Percentiles rank a stretch among this genome's conserved stretches.
These are phyloP conservation scores for Stratiomys singularior DNA, from an alignment of 2,888 invertebrate species.

Conservation along the genomic window DNA sequence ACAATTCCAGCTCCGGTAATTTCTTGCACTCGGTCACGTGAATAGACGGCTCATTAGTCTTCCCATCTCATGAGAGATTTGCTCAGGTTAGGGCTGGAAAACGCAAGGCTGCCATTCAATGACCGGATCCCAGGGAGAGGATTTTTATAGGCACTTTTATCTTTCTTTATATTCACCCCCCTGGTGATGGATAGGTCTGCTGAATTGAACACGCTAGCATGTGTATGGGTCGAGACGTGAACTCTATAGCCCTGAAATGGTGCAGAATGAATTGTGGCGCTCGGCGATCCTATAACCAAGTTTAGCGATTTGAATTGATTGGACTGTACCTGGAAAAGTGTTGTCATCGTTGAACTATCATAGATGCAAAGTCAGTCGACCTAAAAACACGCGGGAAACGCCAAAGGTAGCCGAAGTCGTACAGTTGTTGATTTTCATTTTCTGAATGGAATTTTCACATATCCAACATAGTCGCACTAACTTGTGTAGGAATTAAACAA, in stretches of 20 bases:
- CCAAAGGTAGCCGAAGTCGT: no score
- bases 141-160: conserved; percentile 34
- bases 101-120: not conserved
- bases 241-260: conserved; percentile 9
- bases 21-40: conserved; percentile 38
- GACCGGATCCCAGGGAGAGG: conserved; percentile 1
- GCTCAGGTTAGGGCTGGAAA: not conserved
- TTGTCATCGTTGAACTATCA: conserved; percentile 3
- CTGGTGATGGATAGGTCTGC: conserved; percentile 16
- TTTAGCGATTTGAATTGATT: not conserved
- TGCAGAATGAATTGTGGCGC: conserved; percentile 9
- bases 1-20: conserved; percentile 4
- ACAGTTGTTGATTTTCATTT: no score
- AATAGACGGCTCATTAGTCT: conserved; percentile 38
- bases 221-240: not conserved
- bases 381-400: no score
- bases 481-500: not conserved
- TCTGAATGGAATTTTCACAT: not conserved
- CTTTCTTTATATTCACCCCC: conserved; percentile 21
- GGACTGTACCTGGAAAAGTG: not conserved
- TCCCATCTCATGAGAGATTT: conserved; percentile 12
- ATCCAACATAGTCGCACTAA: not conserved
- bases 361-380: not conserved
- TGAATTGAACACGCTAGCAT: not conserved
- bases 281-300: not conserved